Evolutionary conservation across 1,140 invertebrate genomes (phyloP).

Genomic region (Drosophila bipectinata): DNA sequence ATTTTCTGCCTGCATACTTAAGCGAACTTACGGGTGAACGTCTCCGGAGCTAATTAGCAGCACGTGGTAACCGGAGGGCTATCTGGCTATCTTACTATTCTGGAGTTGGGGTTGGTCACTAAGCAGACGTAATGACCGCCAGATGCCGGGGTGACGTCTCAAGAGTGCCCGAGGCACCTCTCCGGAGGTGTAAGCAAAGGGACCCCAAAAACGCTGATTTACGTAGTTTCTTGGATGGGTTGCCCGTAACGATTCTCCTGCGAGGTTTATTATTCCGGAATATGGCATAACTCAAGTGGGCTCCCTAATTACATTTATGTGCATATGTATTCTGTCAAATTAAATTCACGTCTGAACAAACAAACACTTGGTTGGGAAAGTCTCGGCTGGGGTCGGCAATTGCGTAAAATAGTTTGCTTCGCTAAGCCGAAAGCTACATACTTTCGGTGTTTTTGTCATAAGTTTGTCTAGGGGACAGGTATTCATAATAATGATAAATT

Average conservation of each 20-base stretch:
- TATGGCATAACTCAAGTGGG: background rate
- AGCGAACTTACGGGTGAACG: constrained; percentile 9
- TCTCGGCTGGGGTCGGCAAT: constrained; percentile 12
- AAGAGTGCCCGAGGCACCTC: background rate
- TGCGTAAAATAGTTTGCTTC: constrained; percentile 33
- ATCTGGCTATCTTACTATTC: background rate
- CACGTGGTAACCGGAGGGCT: constrained; percentile 19
- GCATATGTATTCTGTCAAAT: constrained; percentile 18
- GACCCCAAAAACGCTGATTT: constrained; percentile 11
- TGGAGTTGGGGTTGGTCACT: background rate
- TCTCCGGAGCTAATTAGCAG: constrained; percentile 31
- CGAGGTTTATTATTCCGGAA: constrained; percentile 15
- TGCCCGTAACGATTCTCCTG: background rate
- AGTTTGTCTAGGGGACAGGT: constrained; percentile 12
- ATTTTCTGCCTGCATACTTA: constrained; percentile 9
- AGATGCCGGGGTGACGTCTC: background rate
- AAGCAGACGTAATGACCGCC: background rate
- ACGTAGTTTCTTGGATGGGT: background rate
- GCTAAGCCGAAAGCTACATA: constrained; percentile 21
- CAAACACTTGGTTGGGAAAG: constrained; percentile 22
- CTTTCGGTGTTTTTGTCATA: constrained; percentile 12
- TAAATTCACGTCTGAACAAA: constrained; percentile 33
- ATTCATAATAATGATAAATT: constrained; percentile 35
- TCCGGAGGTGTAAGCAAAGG: background rate
- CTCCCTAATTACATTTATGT: constrained; percentile 25